Conservation (phyloP, 2,888 invertebrate species). For the Hecatera dysodea region DNA sequence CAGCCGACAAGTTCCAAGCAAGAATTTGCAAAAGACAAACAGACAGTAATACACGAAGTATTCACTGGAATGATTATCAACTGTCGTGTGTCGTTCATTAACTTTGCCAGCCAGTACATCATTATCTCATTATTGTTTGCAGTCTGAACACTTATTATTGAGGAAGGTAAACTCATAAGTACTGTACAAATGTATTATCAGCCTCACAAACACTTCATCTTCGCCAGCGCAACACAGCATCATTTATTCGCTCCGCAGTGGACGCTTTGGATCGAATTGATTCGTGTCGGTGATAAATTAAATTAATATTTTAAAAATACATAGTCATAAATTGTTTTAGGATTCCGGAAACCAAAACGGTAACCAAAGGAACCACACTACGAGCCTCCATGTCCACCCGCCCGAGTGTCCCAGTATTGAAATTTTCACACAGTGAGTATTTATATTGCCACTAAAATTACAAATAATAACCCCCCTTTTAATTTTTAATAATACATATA, state of each 20-base stretch:
- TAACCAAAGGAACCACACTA: too few species aligned
- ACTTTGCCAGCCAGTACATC: not conserved
- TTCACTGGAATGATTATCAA: not conserved
- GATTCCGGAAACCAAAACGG: too few species aligned
- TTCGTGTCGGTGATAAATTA: constrained; percentile 28
- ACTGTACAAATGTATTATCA: not conserved
- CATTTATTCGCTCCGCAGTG: not conserved
- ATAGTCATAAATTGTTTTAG: not conserved
- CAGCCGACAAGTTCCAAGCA: not conserved
- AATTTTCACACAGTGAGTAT: too few species aligned
- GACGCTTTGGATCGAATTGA: constrained; percentile 4
- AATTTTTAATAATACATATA: too few species aligned
- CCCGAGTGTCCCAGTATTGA: too few species aligned
- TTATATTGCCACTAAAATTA: too few species aligned
- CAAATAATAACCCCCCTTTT: too few species aligned
- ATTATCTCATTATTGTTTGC: constrained; percentile 10
- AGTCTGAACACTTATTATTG: not conserved
- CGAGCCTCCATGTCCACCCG: too few species aligned
- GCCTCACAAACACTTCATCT: not conserved
- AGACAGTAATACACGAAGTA: not conserved
- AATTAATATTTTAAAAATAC: constrained; percentile 7
- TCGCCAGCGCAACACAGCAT: not conserved
- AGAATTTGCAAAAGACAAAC: not conserved
- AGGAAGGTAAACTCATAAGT: not conserved
- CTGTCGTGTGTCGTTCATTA: not conserved